Base-by-base conservation (phyloP, 2,888 invertebrate species). In the Catocala fraxini region DNA sequence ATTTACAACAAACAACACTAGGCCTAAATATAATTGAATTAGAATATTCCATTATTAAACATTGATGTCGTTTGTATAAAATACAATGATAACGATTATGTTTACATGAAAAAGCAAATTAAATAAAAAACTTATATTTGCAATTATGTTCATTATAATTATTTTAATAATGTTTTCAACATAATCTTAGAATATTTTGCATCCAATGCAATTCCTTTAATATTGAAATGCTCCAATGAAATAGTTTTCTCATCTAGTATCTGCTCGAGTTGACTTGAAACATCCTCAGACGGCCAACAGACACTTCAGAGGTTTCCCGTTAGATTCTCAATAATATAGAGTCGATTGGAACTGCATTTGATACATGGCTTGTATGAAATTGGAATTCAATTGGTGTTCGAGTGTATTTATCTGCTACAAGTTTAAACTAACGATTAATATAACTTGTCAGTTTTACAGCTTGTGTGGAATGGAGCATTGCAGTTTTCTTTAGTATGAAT, bases 161-260 rank as follows among this genome's bases (percentile, higher is more conserved):
- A 39, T 39, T 39, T 39, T 39, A 39, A 39, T 39, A 25, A 25
- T 3, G 1, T 25, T 25, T 1, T 0, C 45, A 11, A 46, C 15
- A 46, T 15, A 6, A 13, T 46, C 46, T n/a, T 12, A 6, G 11
- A 11, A 45, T n/a, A 45, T 45, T 5, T 11, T 49, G 34, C 49
- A 49, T 35, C 0, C 11, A 51, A 5, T 56, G 25, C 46, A 47
- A 1, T 59, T 68, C 65, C 45, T 56, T 59, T 59, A 35, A 47
- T 42, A 55, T 65, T 58, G 25, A 59, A 59, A 56, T 68, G 45
- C n/a, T 53, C 25, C 39, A 53, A 54, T 46, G 12, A 46, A 33
- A 43, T 53, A 53, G 53, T 53, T 43, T 43, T 53, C 35, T 9
- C 53, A 45, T 41, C 42, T 42, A 42, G 41, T 42, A 35, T 51